Base-by-base conservation (phyloP, 2,888 invertebrate genomes). In the Microctonus brassicae region DNA sequence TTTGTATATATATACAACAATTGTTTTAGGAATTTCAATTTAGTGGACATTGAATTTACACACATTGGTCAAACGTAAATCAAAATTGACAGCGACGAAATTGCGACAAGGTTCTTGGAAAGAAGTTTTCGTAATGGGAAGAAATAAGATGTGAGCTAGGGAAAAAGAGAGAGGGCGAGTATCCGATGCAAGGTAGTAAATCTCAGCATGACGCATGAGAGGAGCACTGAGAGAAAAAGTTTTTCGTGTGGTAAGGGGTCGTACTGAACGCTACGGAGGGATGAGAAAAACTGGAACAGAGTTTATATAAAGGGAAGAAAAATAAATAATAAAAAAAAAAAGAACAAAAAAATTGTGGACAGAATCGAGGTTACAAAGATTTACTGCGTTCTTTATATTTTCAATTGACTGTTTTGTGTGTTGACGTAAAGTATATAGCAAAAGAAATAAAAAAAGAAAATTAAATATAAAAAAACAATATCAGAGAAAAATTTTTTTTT, bases 21-120 rank as follows among this genome's bases (percentile, higher is more conserved):
- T n/a, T n/a, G n/a, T n/a, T n/a, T n/a, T n/a, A n/a, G n/a, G n/a
- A n/a, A n/a, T n/a, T n/a, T n/a, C n/a, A n/a, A n/a, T n/a, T n/a
- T n/a, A 10, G 9, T 57, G 26, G n/a, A n/a, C 13, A n/a, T 57
- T 57, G 57, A 26, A 57, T n/a, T 11, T 11, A 26, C 17, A 24
- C 22, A 68, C 20, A 60, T 52, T 61, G 73, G 64, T 17, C 17
- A 4, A 0, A 47, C 4, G 73, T 75, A 74, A 81, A 82, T 81
- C 80, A 79, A 77, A 80, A 79, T 78, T 79, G 81, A 76, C 79
- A 73, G 77, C 47, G 77, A 58, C 64, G 75, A 75, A 80, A 81
- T 81, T 80, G 79, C 79, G 74, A 77, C 75, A 71, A 70, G 57
- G 68, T 66, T 55, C 53, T 57, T 24, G 7, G 24, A 33, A 17